Evolutionary conservation across 1,140 invertebrate genomes (phyloP), one percentile per base, ranked within the genome.

Genomic region (Vanessa tameamea): DNA sequence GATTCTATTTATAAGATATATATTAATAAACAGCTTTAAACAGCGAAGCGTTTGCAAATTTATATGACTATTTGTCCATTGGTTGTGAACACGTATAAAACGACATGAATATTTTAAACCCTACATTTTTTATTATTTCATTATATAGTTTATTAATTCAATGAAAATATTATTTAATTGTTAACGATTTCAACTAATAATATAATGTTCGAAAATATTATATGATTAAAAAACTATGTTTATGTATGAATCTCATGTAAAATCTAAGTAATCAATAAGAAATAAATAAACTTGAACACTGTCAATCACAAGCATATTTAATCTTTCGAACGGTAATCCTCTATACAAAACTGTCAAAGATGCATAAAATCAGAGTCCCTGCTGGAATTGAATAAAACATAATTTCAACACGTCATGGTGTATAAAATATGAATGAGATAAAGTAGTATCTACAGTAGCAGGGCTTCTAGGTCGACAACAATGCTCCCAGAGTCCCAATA

Each of bases 391-490:
- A 84, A 86, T 83, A 85, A 82, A 78, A 82, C 72, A 85, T 78
- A 78, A 79, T 83, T 82, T 75, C 51, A 78, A 71, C 76, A 77
- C 70, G 82, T 84, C 86, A 87, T 82, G 73, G 76, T 76, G 78
- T 84, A 87, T 87, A 82, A 87, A 87, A 88, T 87, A 90, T 87
- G 84, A 87, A 87, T 82, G 77, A 77, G 73, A 78, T 75, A 78
- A 72, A 77, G 74, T 78, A 82, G 69, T 76, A 77, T 78, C 79
- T 76, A 70, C 79, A 76, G 74, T 77, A 69, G 71, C 75, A 69
- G 72, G 78, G 72, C 67, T 70, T 84, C 77, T 82, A 82, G 86
- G 84, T 85, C 81, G 79, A 76, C 78, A 75, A 85, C 84, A 83
- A 88, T 86, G 85, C 83, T 87, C 83, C 64, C 66, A 43, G 47